A percentile compares a stretch with the other conserved stretches of the same genome.
phyloP scores from a whole-genome alignment of 2,113 vertebrate genomes.

The Ceyx melanurus region DNA sequence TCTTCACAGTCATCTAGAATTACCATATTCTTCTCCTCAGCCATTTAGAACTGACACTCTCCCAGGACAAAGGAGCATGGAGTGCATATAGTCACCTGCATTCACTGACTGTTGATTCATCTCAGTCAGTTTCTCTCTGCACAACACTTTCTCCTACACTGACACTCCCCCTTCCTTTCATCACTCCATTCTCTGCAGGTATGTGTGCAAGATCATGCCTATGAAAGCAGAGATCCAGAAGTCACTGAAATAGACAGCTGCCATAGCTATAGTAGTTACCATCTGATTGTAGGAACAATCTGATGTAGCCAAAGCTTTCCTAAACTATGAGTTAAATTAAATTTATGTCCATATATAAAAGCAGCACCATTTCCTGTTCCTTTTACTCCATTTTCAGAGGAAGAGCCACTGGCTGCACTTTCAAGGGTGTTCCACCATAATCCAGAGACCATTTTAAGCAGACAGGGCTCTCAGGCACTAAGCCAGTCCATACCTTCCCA shows the following conservation, averaged over 20 bases:
- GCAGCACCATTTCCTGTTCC: neutral
- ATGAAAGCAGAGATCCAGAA: neutral
- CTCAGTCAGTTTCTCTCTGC: neutral
- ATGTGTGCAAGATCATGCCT: neutral
- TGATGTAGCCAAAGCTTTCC: neutral
- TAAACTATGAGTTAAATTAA: neutral
- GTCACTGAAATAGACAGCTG: neutral
- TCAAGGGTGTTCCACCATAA: neutral
- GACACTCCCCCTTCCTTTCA: neutral
- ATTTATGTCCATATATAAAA: neutral
- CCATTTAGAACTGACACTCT: neutral
- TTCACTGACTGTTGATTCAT: neutral
- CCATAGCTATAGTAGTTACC: neutral
- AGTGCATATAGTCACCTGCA: neutral
- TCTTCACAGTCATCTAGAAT: neutral
- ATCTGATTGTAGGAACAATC: neutral
- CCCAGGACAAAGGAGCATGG: neutral
- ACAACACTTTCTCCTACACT: neutral
- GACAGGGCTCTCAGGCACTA: neutral
- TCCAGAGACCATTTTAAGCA: neutral
- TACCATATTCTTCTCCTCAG: neutral
- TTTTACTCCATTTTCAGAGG: neutral
- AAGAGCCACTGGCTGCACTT: neutral
- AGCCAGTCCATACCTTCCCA: conserved; percentile 84
- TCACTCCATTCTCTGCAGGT: neutral